phyloP scores from a whole-genome alignment of 2,797 vertebrate genomes.

The Simalia tracyae region DNA sequence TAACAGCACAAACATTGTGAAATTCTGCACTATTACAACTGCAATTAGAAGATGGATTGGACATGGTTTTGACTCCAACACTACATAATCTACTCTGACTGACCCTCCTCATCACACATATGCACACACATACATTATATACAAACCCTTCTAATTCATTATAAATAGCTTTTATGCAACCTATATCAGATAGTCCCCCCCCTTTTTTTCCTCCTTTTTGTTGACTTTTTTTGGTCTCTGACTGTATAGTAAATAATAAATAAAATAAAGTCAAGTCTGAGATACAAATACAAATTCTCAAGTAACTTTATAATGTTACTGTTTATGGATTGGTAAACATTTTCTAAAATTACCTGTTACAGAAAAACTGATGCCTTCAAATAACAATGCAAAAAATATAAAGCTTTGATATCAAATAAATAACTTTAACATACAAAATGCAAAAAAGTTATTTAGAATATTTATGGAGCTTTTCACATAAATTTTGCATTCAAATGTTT shows the following conservation, averaged over 20 bases:
- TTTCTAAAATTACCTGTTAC: not conserved
- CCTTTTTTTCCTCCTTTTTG: too few species aligned
- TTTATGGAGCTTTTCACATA: too few species aligned
- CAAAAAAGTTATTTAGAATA: too few species aligned
- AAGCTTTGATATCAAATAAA: too few species aligned
- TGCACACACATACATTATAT: not conserved
- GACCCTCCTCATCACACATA: not conserved
- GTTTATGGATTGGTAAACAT: too few species aligned
- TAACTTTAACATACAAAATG: too few species aligned
- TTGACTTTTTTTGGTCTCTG: too few species aligned
- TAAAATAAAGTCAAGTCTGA: too few species aligned
- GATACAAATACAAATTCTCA: too few species aligned
- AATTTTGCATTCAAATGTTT: too few species aligned
- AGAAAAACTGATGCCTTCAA: not conserved
- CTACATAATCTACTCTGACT: not conserved
- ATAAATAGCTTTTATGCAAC: not conserved
- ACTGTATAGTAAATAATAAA: too few species aligned
- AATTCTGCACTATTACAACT: not conserved
- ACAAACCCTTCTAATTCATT: not conserved
- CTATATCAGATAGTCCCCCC: not conserved
- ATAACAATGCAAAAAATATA: not conserved
- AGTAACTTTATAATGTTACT: too few species aligned
- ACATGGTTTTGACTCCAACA: not conserved
- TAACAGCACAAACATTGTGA: not conserved
- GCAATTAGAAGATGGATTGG: not conserved